Percentiles rank a stretch among this genome's conserved stretches.
phyloP scores from a whole-genome alignment of 2,888 invertebrate species.

The Colletes collaris region DNA sequence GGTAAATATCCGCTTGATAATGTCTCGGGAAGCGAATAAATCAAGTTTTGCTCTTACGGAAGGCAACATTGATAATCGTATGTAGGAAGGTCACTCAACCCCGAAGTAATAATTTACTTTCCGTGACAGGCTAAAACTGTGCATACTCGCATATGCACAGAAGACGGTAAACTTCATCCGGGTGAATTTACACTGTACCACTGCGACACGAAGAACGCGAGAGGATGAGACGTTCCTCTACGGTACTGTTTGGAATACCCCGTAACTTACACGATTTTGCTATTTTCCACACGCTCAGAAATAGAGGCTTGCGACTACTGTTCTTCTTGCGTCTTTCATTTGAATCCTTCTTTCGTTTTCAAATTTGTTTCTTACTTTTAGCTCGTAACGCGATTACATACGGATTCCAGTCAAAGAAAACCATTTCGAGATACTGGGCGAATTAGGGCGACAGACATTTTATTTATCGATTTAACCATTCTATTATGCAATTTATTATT shows the following conservation, averaged over 20 bases:
- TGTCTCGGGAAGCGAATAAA: constrained; percentile 23
- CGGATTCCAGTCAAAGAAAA: no score
- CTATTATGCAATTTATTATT: no score
- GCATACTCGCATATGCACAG: constrained; percentile 12
- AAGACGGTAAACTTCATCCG: constrained; percentile 47
- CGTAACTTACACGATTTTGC: constrained; percentile 57
- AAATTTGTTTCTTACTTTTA: neutral
- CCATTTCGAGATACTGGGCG: no score
- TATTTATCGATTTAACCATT: no score
- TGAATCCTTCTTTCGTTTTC: neutral
- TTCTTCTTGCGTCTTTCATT: neutral
- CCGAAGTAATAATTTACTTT: constrained; percentile 43
- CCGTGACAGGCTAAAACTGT: constrained; percentile 39
- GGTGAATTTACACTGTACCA: constrained; percentile 48
- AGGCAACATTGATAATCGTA: constrained; percentile 43
- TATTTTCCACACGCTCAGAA: constrained; percentile 35
- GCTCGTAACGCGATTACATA: constrained; percentile 2
- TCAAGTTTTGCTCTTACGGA: constrained; percentile 25
- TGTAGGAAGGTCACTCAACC: constrained; percentile 56
- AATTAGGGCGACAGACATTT: no score
- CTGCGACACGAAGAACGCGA: constrained; percentile 7
- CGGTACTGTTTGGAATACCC: constrained; percentile 37
- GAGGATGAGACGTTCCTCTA: constrained; percentile 39
- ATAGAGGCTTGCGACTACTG: constrained; percentile 2
- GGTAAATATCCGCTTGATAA: neutral